A percentile compares a stretch with the other conserved stretches of the same genome.
Evolutionary conservation across 2,113 vertebrate genomes (phyloP).

Genomic region (Hydrolagus affinis): DNA sequence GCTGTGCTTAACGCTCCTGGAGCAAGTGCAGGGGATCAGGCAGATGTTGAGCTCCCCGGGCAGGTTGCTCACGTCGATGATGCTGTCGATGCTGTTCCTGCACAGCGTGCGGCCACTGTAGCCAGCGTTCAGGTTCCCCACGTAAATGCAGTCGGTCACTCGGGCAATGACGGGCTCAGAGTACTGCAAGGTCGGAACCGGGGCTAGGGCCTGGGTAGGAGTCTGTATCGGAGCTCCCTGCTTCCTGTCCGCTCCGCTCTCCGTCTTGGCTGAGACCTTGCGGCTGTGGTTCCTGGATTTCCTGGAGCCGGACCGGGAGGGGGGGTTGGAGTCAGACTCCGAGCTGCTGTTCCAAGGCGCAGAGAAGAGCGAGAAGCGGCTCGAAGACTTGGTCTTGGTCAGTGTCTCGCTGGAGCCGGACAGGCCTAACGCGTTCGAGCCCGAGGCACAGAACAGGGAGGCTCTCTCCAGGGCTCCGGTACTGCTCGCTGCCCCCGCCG

Average conservation of each 20-base stretch:
- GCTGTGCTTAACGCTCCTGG: slow-evolving; percentile 52
- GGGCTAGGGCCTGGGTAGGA: too few species aligned
- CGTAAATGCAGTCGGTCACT: slow-evolving; percentile 62
- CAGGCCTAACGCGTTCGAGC: slow-evolving; percentile 42
- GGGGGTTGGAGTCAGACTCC: slow-evolving; percentile 55
- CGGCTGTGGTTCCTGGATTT: slow-evolving; percentile 53
- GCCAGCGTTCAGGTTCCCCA: slow-evolving; percentile 59
- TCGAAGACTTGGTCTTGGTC: slow-evolving; percentile 55
- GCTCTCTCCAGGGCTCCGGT: slow-evolving; percentile 52
- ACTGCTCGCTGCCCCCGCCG: slow-evolving; percentile 53
- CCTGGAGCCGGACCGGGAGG: slow-evolving; percentile 53
- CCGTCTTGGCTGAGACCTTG: slow-evolving; percentile 37
- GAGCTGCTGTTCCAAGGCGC: slow-evolving; percentile 55
- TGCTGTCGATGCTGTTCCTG: slow-evolving; percentile 61
- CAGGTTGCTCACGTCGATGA: slow-evolving; percentile 61
- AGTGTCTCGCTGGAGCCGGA: slow-evolving; percentile 49
- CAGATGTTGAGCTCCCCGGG: slow-evolving; percentile 48
- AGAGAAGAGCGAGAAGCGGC: slow-evolving; percentile 58
- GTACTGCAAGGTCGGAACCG: slow-evolving; percentile 45
- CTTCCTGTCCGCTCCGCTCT: slow-evolving; percentile 40
- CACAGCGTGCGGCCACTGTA: slow-evolving; percentile 56
- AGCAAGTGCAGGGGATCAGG: slow-evolving; percentile 61
- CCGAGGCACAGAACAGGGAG: slow-evolving; percentile 56
- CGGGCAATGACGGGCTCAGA: slow-evolving; percentile 55
- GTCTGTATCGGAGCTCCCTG: slow-evolving; percentile 39